phyloP scores from a whole-genome alignment of 2,797 vertebrate species.

The Manis pentadactyla region DNA sequence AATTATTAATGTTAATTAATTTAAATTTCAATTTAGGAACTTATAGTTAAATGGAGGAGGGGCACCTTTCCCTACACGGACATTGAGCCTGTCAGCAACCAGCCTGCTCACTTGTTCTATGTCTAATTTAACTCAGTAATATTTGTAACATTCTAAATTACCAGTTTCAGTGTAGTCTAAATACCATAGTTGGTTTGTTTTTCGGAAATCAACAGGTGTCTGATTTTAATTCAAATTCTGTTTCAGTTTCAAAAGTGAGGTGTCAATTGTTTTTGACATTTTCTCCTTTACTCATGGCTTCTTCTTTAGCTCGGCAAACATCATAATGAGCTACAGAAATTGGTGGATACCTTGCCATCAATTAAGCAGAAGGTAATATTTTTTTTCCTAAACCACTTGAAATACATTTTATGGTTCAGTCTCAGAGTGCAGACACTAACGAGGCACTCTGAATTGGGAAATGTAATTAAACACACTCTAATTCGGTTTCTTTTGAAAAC shows the following conservation, averaged over 20 bases:
- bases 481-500: not conserved
- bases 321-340: slow-evolving; percentile 94
- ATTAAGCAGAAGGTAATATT: slow-evolving; percentile 94
- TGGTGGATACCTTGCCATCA: slow-evolving; percentile 95
- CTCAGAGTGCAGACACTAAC: not conserved
- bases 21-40: slow-evolving; percentile 13
- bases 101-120: slow-evolving; percentile 20
- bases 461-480: not conserved
- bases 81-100: not conserved
- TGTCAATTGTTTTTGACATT: slow-evolving; percentile 15
- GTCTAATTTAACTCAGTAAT: slow-evolving; percentile 38
- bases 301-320: slow-evolving; percentile 91
- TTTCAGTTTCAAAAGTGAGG: slow-evolving; percentile 17
- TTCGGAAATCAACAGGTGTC: slow-evolving; percentile 53
- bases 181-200: slow-evolving; percentile 38
- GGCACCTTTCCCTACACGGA: not conserved
- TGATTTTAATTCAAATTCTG: slow-evolving; percentile 59
- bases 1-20: slow-evolving; percentile 31
- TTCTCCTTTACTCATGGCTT: slow-evolving; percentile 46
- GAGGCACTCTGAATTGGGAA: not conserved
- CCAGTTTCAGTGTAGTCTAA: too few relatives aligned
- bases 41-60: not conserved
- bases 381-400: not conserved
- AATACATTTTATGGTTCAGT: not conserved
- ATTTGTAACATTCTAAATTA: slow-evolving; percentile 10